These are phyloP conservation scores for Athetis lepigone DNA, from an alignment of 2,888 invertebrate species.

Conservation along the genomic window DNA sequence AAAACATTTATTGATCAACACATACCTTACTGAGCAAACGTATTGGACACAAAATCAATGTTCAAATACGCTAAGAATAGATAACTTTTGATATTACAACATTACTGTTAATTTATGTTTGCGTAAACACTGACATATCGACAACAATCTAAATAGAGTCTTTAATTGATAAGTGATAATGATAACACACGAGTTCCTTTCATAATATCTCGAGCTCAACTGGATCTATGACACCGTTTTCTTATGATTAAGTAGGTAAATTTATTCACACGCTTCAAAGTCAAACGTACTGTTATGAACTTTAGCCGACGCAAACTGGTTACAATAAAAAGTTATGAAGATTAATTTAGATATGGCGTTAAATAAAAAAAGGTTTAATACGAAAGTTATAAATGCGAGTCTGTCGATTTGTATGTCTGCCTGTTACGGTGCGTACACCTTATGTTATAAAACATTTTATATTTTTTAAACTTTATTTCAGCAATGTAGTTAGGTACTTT, in stretches of 20 bases:
- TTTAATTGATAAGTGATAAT: too few relatives aligned
- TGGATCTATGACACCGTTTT: slow-evolving; percentile 46
- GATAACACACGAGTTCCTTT: slow-evolving; percentile 54
- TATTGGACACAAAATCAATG: slow-evolving; percentile 44
- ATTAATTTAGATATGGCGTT: slow-evolving; percentile 11
- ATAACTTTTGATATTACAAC: slow-evolving; percentile 31
- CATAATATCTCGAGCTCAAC: slow-evolving; percentile 55
- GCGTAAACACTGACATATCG: slow-evolving; percentile 14
- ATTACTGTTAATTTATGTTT: slow-evolving; percentile 28
- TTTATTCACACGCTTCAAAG: slow-evolving; percentile 29
- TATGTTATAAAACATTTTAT: too few relatives aligned
- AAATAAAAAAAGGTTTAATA: slow-evolving; percentile 16
- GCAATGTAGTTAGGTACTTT: too few relatives aligned
- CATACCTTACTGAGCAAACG: slow-evolving; percentile 26
- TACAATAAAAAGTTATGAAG: not conserved
- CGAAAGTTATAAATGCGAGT: too few relatives aligned
- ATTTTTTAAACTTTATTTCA: too few relatives aligned
- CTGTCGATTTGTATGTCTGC: too few relatives aligned
- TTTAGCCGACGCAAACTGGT: slow-evolving; percentile 22
- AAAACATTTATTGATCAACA: slow-evolving; percentile 25
- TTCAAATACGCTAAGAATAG: slow-evolving; percentile 30
- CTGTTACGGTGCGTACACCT: too few relatives aligned
- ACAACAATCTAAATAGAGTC: slow-evolving; percentile 33
- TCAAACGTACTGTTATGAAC: slow-evolving; percentile 19
- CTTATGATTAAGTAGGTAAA: slow-evolving; percentile 30